Conservation (phyloP, 1,140 invertebrate genomes). For the Euura saliciscinereae region DNA sequence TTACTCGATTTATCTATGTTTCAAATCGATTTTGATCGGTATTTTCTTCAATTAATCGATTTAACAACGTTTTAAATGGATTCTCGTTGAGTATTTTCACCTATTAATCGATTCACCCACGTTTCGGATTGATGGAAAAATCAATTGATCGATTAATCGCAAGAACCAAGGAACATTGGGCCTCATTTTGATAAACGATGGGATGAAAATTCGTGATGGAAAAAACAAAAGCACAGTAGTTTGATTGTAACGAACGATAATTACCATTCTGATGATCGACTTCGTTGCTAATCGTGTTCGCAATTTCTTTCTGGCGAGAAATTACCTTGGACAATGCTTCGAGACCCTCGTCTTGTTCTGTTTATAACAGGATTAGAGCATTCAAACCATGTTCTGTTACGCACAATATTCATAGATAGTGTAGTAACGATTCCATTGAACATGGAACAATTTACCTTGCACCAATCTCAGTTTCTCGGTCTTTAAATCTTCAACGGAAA, state of each 20-base stretch:
- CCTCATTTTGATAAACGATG: too few relatives aligned
- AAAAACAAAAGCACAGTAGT: too few relatives aligned
- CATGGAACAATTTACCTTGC: conserved; percentile 34
- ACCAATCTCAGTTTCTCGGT: conserved; percentile 42
- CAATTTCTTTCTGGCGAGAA: conserved; percentile 77
- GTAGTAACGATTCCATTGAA: conserved; percentile 5
- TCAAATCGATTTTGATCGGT: too few relatives aligned
- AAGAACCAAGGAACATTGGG: too few relatives aligned
- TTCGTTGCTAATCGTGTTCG: conserved; percentile 75
- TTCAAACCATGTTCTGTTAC: neutral
- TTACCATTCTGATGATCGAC: conserved; percentile 81
- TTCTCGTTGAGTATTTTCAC: too few relatives aligned
- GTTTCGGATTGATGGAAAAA: too few relatives aligned
- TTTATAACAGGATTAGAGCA: conserved; percentile 29
- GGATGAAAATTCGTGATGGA: too few relatives aligned
- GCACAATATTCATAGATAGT: conserved; percentile 15
- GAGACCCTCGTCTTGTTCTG: conserved; percentile 79
- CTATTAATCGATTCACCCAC: too few relatives aligned
- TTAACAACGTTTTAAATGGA: too few relatives aligned
- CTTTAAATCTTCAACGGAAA: conserved; percentile 43
- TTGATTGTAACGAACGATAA: conserved; percentile 6
- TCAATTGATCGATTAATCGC: too few relatives aligned
- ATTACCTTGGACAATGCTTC: conserved; percentile 79
- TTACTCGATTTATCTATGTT: too few relatives aligned
- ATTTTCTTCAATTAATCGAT: too few relatives aligned